Evolutionary conservation across 2,888 invertebrate species (phyloP), one percentile per base, ranked within the genome.

Genomic region (Andrena bicolor): DNA sequence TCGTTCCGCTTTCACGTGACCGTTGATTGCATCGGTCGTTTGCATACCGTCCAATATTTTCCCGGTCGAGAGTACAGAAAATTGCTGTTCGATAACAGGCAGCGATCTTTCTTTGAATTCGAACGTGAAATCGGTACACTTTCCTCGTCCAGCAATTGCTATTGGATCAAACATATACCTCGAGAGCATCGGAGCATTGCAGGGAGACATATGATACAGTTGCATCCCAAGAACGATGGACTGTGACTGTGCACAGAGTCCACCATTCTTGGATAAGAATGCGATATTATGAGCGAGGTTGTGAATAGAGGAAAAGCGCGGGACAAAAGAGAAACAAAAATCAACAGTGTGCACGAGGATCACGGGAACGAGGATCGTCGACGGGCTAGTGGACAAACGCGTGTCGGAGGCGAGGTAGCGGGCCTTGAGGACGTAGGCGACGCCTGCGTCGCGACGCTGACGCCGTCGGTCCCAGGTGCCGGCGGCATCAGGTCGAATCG

Each of bases 311-410:
- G 20, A n/a, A n/a, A 13, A 60, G 35, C 32, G 61, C 8, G 32
- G 66, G 30, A 69, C 65, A 75, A 78, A 61, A 83, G 41, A 74
- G 66, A 72, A 70, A 77, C 71, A 64, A 84, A 83, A 79, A 60
- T 80, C 74, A 84, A 82, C 93, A 94, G 93, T 90, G 93, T 92
- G 80, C 91, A 93, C 93, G 93, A 93, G 92, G 92, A 92, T 66
- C 90, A 91, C 80, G 90, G 88, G 80, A 88, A 89, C 82, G 92
- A 90, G 90, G 90, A 86, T 49, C 85, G 77, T 76, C 79, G 82
- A 48, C 77, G 83, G 71, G 73, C 69, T 70, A 85, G 81, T 83
- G 85, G 86, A 84, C 78, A 88, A 86, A 78, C 86, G 66, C 87
- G 91, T 79, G 90, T 89, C 75, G 90, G 88, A 80, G 89, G 89